Evolutionary conservation across 1,140 invertebrate genomes (phyloP).

Genomic region (Bradysia coprophila): DNA sequence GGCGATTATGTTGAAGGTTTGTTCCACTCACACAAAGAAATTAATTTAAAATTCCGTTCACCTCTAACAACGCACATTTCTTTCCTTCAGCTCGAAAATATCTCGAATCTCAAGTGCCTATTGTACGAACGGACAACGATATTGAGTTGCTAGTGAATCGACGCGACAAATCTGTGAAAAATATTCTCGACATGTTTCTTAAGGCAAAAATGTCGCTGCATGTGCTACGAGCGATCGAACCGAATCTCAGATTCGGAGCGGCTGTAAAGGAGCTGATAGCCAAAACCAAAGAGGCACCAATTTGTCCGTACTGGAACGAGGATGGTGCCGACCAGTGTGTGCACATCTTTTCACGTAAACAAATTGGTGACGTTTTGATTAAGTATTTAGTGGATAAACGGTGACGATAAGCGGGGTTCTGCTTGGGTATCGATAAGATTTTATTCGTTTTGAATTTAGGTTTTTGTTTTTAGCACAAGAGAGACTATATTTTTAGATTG

Average conservation of each 20-base stretch:
- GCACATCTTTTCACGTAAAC: slow-evolving; percentile 21
- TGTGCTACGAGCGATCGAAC: slow-evolving; percentile 20
- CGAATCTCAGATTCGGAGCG: slow-evolving; percentile 18
- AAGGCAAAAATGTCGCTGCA: slow-evolving; percentile 17
- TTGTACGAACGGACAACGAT: slow-evolving; percentile 41
- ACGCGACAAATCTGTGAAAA: slow-evolving; percentile 10
- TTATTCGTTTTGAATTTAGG: no score
- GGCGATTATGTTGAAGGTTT: slow-evolving; percentile 57
- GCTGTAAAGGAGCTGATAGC: slow-evolving; percentile 12
- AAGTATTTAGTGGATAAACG: no score
- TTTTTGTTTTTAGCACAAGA: no score
- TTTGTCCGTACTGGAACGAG: slow-evolving; percentile 1
- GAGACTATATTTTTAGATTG: no score
- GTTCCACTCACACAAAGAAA: slow-evolving; percentile 10
- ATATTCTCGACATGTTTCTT: slow-evolving; percentile 22
- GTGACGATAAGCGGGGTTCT: no score
- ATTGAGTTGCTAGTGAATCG: slow-evolving; percentile 27
- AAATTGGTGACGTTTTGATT: slow-evolving; percentile 19
- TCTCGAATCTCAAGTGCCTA: slow-evolving; percentile 33
- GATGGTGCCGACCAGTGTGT: slow-evolving; percentile 12
- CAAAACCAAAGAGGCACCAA: slow-evolving; percentile 2
- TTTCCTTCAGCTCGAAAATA: slow-evolving; percentile 36
- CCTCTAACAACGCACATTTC: slow-evolving; percentile 5
- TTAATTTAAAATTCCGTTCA: slow-evolving; percentile 5
- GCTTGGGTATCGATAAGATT: no score